A percentile compares a stretch with the other conserved stretches of the same genome.
phyloP scores from a whole-genome alignment of 23 tunicate genomes.

The Halocynthia roretzi region DNA sequence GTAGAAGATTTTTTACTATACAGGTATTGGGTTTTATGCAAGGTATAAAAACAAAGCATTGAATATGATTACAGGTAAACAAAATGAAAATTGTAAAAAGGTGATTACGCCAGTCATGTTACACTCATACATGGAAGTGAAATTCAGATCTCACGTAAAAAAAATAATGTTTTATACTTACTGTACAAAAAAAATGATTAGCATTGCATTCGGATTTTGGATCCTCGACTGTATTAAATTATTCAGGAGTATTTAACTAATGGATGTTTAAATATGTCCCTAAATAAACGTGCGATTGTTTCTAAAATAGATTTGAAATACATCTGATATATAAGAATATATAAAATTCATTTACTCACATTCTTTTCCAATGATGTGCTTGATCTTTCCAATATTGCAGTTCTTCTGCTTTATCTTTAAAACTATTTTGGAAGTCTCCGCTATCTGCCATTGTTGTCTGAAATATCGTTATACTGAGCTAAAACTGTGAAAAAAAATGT shows the following conservation, averaged over 20 bases:
- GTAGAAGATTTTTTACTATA: too few relatives aligned
- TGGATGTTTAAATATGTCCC: background rate
- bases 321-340: background rate
- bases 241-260: background rate
- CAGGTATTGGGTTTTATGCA: too few relatives aligned
- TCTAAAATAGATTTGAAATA: background rate
- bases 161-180: too few relatives aligned
- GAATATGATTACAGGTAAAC: too few relatives aligned
- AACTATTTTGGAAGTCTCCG: conserved; percentile 18
- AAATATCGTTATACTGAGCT: too few relatives aligned
- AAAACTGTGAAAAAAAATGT: too few relatives aligned
- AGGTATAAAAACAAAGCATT: too few relatives aligned
- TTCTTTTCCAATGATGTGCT: conserved; percentile 40
- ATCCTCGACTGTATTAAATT: background rate
- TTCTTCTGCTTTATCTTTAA: conserved; percentile 42
- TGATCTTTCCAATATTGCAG: conserved; percentile 62
- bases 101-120: too few relatives aligned
- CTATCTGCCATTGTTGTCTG: conserved; percentile 10
- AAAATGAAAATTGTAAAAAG: too few relatives aligned
- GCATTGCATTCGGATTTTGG: background rate
- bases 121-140: too few relatives aligned
- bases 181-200: background rate
- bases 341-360: conserved; percentile 28
- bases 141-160: too few relatives aligned
- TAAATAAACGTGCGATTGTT: background rate